Base-by-base conservation (phyloP, 2,113 vertebrate genomes). In the Callorhinus ursinus region DNA sequence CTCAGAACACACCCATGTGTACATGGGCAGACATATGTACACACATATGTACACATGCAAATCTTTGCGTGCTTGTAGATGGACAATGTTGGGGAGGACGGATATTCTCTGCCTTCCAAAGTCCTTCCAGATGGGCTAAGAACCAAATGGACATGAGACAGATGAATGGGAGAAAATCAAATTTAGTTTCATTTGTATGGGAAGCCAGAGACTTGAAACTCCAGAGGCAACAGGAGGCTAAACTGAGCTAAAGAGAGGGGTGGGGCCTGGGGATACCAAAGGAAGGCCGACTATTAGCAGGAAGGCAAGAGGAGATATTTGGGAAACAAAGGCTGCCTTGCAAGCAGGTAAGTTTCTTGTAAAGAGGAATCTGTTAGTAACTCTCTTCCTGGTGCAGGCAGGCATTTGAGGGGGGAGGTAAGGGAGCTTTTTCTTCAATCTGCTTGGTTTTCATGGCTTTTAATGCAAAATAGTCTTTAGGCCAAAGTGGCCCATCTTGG, bases 21-120 rank as follows among this genome's bases (percentile, higher is more conserved):
- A 21, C 12, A 13, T 49, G 65, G 65, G 19, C 33, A n/a, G 65
- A 13, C 33, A 8, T n/a, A 8, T n/a, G 65, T n/a, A n/a, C 18
- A 42, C 10, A 39, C 8, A 12, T 57, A 5, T 0, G 0, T 9
- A 16, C 4, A 7, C 11, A 3, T 3, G 7, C 22, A 33, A 46
- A 39, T 18, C 13, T 53, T 21, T 59, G 65, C 24, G 12, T 22
- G 59, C 22, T 24, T 0, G 2, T 33, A 33, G 1, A 26, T 61
- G 33, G 28, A 14, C 31, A 28, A 8, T 49, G 74, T 10, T 77
- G 74, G 42, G 26, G 26, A 77, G 74, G 42, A 49, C 49, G 26
- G 46, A 74, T 74, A 46, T 74, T 26, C 72, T 74, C 72, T 74
- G 24, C 39, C 39, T 14, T 74, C 28, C 15, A 49, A 31, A 7